Base-by-base conservation (phyloP, 2,113 vertebrate species). In the Saiga tatarica region DNA sequence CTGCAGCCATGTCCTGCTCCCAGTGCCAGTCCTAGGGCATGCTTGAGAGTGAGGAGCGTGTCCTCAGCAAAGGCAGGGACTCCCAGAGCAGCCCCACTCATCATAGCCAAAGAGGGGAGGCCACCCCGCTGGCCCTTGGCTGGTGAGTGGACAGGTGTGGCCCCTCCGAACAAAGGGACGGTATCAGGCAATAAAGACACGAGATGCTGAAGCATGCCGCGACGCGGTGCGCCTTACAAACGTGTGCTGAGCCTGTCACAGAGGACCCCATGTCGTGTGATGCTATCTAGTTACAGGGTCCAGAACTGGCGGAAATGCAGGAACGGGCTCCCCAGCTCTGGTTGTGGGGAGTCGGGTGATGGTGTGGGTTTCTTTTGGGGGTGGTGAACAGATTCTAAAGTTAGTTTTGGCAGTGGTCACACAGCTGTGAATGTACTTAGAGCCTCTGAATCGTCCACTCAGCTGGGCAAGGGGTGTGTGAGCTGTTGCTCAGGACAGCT, bases 1-100 rank as follows among this genome's bases (percentile, higher is more conserved):
- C 28, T 19, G 5, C 16, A 33, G 45, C 33, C 0, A 0, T 16
- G 9, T 12, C 47, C 78, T 21, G 10, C 0, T 0, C 5, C 0
- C 78, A 33, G 0, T 33, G 28, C 16, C 45, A 50, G 19, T 6
- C 78, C 28, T 12, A 12, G 5, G 47, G 16, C 25, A 21, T 0
- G 1, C 28, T 4, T 16, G 12, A 52, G 78, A 5, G 1, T 4
- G 30, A 52, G 47, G 78, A 81, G 8, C 12, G 9, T 11, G 47
- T 81, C 45, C 78, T 33, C 17, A 6, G n/a, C 78, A 21, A 52
- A 33, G 10, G 28, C 28, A 11, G 17, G 47, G 39, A 12, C 28
- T 12, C 23, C 50, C 28, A 2, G 45, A 30, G 28, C 39, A 42
- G 74, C 28, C 25, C 78, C 2, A 0, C 8, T 33, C 45, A 6